Conservation (phyloP, 2,113 vertebrate species). For the Alligator mississippiensis region DNA sequence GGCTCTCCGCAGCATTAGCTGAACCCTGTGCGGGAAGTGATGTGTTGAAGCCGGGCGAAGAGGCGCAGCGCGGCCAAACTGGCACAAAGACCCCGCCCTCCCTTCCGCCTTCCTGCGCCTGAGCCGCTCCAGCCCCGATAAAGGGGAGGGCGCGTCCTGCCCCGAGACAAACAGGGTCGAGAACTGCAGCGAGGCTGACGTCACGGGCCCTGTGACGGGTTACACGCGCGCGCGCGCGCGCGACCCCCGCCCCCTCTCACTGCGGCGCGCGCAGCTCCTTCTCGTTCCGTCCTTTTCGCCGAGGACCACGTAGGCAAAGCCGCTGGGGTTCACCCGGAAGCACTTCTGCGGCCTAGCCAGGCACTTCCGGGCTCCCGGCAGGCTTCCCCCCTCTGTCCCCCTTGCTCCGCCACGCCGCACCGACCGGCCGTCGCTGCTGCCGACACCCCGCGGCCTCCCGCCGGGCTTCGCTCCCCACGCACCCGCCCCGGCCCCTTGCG, state of each 20-base stretch:
- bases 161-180: too few relatives aligned
- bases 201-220: too few relatives aligned
- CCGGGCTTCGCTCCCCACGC: background rate
- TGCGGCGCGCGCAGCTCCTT: accelerated
- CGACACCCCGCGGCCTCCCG: background rate
- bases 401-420: background rate
- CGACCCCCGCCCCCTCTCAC: background rate
- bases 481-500: too few relatives aligned
- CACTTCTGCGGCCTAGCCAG: background rate
- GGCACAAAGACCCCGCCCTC: too few relatives aligned
- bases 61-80: background rate
- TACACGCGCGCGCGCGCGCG: too few relatives aligned
- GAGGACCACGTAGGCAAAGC: slow-evolving; percentile 38
- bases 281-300: background rate
- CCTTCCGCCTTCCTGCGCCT: accelerated
- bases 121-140: background rate
- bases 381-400: too few relatives aligned
- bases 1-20: too few relatives aligned
- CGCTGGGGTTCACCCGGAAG: background rate
- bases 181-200: too few relatives aligned
- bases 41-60: background rate
- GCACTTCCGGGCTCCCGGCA: background rate
- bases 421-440: background rate
- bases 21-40: too few relatives aligned
- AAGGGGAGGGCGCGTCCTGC: too few relatives aligned